Conservation (phyloP, 2,113 vertebrate genomes). For the Nothobranchius kuhntae region DNA sequence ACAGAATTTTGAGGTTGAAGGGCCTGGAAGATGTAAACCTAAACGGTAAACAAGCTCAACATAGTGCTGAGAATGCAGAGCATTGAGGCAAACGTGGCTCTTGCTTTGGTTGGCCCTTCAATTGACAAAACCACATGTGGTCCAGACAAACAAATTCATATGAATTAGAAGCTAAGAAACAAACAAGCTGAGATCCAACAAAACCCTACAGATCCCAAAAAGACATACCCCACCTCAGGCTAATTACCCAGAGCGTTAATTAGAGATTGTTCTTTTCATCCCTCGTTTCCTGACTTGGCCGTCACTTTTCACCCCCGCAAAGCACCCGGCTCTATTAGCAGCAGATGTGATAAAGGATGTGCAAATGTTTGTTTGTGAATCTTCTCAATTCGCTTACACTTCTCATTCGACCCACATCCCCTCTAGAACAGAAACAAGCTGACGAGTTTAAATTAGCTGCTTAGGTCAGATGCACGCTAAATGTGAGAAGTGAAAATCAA, state of each 20-base stretch:
- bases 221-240: neutral
- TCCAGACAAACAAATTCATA: too few relatives aligned
- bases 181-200: too few relatives aligned
- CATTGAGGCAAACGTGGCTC: too few relatives aligned
- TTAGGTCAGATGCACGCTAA: neutral
- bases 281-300: conserved; percentile 12
- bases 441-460: neutral
- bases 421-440: conserved; percentile 8
- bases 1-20: too few relatives aligned
- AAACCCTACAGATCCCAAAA: neutral
- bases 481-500: conserved; percentile 1
- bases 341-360: conserved; percentile 32
- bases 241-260: conserved; percentile 11
- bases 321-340: conserved; percentile 36
- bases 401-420: conserved; percentile 11
- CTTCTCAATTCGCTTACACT: conserved; percentile 29
- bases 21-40: too few relatives aligned
- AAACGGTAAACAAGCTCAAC: too few relatives aligned
- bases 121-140: too few relatives aligned
- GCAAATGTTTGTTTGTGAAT: conserved; percentile 51
- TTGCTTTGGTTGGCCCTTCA: too few relatives aligned
- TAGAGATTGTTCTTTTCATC: conserved; percentile 10
- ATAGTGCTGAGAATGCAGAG: too few relatives aligned
- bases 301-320: neutral
- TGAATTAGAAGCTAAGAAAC: too few relatives aligned